These are phyloP conservation scores for Acrossocheilus fasciatus DNA, from an alignment of 2,797 vertebrate species.

Conservation along the genomic window DNA sequence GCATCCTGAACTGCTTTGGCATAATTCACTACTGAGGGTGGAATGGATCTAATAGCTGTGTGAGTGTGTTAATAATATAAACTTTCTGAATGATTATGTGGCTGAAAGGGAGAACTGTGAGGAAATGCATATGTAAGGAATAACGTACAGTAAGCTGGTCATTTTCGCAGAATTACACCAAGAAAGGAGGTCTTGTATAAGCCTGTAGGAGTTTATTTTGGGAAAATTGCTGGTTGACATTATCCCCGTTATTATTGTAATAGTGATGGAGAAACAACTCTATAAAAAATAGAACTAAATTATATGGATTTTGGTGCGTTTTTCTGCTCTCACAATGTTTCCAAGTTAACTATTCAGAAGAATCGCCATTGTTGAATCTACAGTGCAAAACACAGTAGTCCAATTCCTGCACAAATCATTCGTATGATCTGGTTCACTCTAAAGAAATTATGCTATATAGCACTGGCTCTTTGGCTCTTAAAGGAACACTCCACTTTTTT, in stretches of 20 bases:
- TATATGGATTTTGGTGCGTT: not conserved
- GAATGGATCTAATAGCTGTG: not conserved
- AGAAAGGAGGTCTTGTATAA: not conserved
- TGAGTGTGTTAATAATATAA: not conserved
- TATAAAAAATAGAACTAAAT: not conserved
- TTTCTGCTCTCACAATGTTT: not conserved
- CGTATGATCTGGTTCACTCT: not conserved
- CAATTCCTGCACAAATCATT: not conserved
- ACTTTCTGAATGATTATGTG: not conserved
- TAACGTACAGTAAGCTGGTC: not conserved
- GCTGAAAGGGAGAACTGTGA: not conserved
- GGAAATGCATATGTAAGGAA: not conserved
- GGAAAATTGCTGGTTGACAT: constrained; percentile 2
- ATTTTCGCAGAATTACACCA: not conserved
- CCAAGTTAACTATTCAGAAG: not conserved
- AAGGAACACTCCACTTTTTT: too few species aligned
- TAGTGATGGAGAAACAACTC: not conserved
- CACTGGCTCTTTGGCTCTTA: too few species aligned
- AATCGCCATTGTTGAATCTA: not conserved
- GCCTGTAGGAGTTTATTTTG: constrained; percentile 1
- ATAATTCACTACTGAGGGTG: not conserved
- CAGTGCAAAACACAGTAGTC: not conserved
- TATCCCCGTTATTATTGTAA: not conserved
- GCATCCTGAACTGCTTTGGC: not conserved
- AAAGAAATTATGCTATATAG: too few species aligned